Base-by-base conservation (phyloP, 2,888 invertebrate genomes). In the Apamea anceps region DNA sequence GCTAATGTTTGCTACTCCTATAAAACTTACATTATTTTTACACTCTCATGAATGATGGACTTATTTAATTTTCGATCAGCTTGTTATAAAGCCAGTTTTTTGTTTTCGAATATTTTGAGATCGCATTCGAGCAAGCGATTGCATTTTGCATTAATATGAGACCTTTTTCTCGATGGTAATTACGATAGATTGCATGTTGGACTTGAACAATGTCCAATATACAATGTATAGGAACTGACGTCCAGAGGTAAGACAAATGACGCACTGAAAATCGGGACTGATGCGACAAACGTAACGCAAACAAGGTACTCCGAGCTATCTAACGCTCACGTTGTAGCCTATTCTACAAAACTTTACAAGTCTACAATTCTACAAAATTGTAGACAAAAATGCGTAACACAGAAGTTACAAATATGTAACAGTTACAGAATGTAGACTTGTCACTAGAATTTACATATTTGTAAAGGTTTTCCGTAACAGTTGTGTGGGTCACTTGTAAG, bases 1-100 rank as follows among this genome's bases (percentile, higher is more conserved):
- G 94, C 94, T 95, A 95, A 92, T 85, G 85, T 90, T 91, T 88
- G 91, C 95, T 96, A 95, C 92, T 84, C 85, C 93, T 94, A 95
- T 92, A 92, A 91, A 94, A 93, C 95, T 95, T 96, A 96, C 90
- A 90, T 91, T 93, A 94, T 94, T 95, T 96, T 92, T 95, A 96
- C 95, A 95, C 93, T 89, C 91, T 90, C 91, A 89, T 90, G 87
- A 87, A 89, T 84, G 85, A 82, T 79, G 85, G 77, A 77, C 81
- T 82, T 85, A 85, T 72, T 80, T 67, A 74, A 81, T 80, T 75
- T 81, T 76, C 62, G 51, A 75, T 82, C 57, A 77, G 77, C 81
- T 80, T 80, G n/a, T 66, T 77, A 76, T 60, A 48, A 85, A 81
- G 78, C 75, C 71, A 57, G 45, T 66, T 67, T 42, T 62, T 25